Percentiles rank a stretch among this genome's conserved stretches.
Evolutionary conservation across 2,797 vertebrate genomes (phyloP).

Genomic region (Myiothlypis chrysogaster): DNA sequence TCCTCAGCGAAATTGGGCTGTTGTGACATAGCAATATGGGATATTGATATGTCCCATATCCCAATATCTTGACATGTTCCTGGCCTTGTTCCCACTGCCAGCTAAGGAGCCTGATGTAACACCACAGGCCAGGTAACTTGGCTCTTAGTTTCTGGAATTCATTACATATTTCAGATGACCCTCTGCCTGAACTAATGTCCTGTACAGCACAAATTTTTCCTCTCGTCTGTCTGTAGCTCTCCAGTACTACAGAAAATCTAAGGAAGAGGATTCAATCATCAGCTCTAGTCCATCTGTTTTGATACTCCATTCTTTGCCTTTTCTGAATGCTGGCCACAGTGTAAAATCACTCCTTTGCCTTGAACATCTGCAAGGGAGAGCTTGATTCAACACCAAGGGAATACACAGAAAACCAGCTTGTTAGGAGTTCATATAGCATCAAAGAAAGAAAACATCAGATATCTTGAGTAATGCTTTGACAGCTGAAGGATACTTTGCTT

Average conservation of each 20-base stretch:
- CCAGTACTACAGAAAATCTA: background rate
- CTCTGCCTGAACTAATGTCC: background rate
- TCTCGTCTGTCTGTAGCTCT: background rate
- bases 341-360: background rate
- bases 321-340: background rate
- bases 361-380: background rate
- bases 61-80: accelerated
- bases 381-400: background rate
- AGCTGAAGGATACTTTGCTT: background rate
- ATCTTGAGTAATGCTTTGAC: background rate
- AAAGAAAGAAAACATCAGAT: background rate
- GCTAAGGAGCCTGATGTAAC: background rate
- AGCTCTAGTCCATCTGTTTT: background rate
- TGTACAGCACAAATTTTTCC: background rate
- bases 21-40: background rate
- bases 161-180: accelerated
- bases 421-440: background rate
- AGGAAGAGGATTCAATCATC: background rate
- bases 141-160: background rate
- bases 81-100: background rate
- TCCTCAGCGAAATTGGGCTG: background rate
- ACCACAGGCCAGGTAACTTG: background rate
- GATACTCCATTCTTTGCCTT: background rate
- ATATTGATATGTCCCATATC: too few species aligned
- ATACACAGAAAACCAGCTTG: background rate